Conservation (phyloP, 2,888 invertebrate species). For the Hedya salicella region DNA sequence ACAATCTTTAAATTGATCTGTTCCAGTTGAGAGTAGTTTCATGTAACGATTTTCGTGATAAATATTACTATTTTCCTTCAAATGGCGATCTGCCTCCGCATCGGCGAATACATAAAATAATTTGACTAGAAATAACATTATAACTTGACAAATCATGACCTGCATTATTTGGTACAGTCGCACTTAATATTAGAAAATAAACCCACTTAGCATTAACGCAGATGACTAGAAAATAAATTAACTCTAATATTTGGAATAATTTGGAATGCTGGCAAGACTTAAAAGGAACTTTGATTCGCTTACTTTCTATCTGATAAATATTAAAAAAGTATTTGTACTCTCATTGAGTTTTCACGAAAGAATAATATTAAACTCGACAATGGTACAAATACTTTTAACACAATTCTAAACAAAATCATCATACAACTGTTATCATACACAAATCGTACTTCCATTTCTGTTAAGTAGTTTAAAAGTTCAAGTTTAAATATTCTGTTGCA, state of each 20-base stretch:
- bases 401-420: constrained; percentile 18
- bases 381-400: constrained; percentile 6
- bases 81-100: constrained; percentile 62
- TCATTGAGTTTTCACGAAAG: constrained; percentile 26
- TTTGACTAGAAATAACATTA: constrained; percentile 82
- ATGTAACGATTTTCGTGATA: not conserved
- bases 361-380: constrained; percentile 27
- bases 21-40: too few species aligned
- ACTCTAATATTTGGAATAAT: constrained; percentile 31
- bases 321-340: constrained; percentile 26
- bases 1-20: not conserved
- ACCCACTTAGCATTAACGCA: constrained; percentile 10
- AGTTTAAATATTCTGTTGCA: not conserved
- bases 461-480: not conserved
- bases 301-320: constrained; percentile 14
- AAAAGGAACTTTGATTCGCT: constrained; percentile 44
- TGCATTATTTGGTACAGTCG: constrained; percentile 72
- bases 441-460: constrained; percentile 16
- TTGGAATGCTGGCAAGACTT: constrained; percentile 34
- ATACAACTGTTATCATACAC: constrained; percentile 4
- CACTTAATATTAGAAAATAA: constrained; percentile 56
- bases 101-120: constrained; percentile 74
- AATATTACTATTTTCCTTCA: constrained; percentile 39
- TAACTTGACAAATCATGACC: constrained; percentile 69
- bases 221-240: constrained; percentile 41